Evolutionary conservation across 2,113 vertebrate species (phyloP).

Genomic region (Colaptes auratus): DNA sequence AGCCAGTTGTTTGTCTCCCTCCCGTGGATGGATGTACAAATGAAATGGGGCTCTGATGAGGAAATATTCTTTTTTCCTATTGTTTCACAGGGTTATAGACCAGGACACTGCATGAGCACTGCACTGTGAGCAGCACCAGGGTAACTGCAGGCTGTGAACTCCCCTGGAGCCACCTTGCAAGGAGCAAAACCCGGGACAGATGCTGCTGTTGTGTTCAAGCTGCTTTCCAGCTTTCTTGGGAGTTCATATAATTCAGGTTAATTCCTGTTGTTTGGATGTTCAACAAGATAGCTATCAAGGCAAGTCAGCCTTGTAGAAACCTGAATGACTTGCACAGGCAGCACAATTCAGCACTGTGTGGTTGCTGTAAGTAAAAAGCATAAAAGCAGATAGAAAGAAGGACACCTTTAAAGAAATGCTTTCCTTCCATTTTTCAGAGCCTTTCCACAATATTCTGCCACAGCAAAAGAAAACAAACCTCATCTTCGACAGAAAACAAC

Average conservation of each 20-base stretch:
- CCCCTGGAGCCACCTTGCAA: no score
- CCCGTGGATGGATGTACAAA: slow-evolving; percentile 50
- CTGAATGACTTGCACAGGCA: rapidly evolving
- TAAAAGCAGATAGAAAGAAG: background rate
- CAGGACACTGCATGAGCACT: background rate
- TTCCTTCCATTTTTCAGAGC: background rate
- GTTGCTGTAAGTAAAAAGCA: background rate
- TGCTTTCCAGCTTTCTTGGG: background rate
- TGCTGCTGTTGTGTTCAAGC: no score
- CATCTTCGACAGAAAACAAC: background rate
- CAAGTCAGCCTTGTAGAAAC: background rate
- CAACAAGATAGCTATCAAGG: background rate
- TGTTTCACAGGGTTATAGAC: background rate
- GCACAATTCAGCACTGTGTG: rapidly evolving
- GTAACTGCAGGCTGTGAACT: no score
- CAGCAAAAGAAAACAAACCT: background rate
- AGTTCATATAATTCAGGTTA: background rate
- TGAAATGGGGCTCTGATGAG: background rate
- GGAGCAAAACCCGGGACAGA: no score
- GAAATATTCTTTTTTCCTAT: background rate
- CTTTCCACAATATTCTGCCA: background rate
- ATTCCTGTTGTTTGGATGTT: background rate
- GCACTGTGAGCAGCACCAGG: background rate
- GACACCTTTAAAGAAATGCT: background rate
- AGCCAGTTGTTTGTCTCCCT: slow-evolving; percentile 64